Percentiles rank a stretch among this genome's conserved stretches.
Conservation (phyloP, 30 jellyfish, hydroid and myxozoan genomes). For the Cassiopea andromeda region DNA sequence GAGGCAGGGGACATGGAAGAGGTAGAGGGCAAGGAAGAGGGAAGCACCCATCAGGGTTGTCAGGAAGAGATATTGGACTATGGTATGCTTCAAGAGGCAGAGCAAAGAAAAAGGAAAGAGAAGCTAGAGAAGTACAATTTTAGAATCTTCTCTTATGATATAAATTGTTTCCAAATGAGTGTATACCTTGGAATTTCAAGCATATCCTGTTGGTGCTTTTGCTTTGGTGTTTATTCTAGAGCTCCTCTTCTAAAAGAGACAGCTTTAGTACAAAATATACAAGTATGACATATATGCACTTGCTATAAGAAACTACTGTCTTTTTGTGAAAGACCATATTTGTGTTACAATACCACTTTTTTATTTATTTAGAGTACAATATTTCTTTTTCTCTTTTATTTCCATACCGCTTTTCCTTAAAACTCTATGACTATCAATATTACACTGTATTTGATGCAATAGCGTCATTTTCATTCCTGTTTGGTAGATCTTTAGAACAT, state of each 20-base stretch:
- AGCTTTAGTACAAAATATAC: background rate
- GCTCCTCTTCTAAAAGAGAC: background rate
- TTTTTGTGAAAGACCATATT: too few relatives aligned
- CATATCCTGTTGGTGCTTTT: background rate
- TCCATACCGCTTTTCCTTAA: too few relatives aligned
- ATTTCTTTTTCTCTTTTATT: too few relatives aligned
- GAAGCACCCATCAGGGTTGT: constrained; percentile 86
- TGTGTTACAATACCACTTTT: too few relatives aligned
- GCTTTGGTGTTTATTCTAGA: background rate
- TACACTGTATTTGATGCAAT: too few relatives aligned
- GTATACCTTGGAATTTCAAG: background rate
- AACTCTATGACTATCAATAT: too few relatives aligned
- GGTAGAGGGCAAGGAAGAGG: constrained; percentile 70
- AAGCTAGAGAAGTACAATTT: constrained; percentile 47
- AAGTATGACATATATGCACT: too few relatives aligned
- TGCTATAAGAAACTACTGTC: too few relatives aligned
- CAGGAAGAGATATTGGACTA: constrained; percentile 90
- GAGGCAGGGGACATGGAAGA: constrained; percentile 18
- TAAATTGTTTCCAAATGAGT: too few relatives aligned
- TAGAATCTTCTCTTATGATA: background rate
- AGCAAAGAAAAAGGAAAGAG: constrained; percentile 63
- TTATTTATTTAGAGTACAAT: too few relatives aligned
- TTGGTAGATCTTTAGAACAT: too few relatives aligned
- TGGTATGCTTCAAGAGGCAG: constrained; percentile 87
- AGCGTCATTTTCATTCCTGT: too few relatives aligned